Percentiles rank a stretch among this genome's conserved stretches.
Evolutionary conservation across 92 coral and sea anemone species (phyloP).

Genomic region (Bergia puertoricense): DNA sequence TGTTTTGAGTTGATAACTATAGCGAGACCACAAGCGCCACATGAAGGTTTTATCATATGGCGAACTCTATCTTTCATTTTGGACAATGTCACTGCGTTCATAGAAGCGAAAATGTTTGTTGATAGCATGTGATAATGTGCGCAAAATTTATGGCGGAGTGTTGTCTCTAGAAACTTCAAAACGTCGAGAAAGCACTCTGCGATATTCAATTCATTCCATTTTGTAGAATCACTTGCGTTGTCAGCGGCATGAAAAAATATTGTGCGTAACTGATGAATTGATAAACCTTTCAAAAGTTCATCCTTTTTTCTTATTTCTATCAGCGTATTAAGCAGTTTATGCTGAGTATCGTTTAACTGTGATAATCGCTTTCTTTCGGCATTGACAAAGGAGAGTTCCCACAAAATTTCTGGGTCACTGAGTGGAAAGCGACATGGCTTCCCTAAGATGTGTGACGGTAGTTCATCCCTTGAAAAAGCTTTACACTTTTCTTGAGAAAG

Average conservation of each 20-base stretch:
- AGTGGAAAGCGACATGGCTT: constrained; percentile 72
- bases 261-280: constrained; percentile 77
- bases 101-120: constrained; percentile 64
- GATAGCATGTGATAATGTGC: constrained; percentile 81
- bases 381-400: constrained; percentile 78
- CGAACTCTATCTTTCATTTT: constrained; percentile 76
- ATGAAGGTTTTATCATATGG: constrained; percentile 71
- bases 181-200: constrained; percentile 81
- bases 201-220: constrained; percentile 68
- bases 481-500: constrained; percentile 58
- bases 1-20: constrained; percentile 47
- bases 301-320: constrained; percentile 82
- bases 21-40: constrained; percentile 78
- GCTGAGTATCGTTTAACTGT: constrained; percentile 63
- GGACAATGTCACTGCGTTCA: constrained; percentile 65
- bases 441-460: constrained; percentile 77
- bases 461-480: constrained; percentile 60
- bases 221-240: constrained; percentile 57
- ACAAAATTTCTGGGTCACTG: constrained; percentile 90
- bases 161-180: constrained; percentile 61
- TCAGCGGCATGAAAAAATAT: constrained; percentile 66
- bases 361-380: constrained; percentile 77
- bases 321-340: constrained; percentile 62
- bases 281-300: constrained; percentile 65
- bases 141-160: constrained; percentile 65